Evolutionary conservation across 2,797 vertebrate species (phyloP), one percentile per base, ranked within the genome.

Genomic region (Amblyopsis hoosieri): DNA sequence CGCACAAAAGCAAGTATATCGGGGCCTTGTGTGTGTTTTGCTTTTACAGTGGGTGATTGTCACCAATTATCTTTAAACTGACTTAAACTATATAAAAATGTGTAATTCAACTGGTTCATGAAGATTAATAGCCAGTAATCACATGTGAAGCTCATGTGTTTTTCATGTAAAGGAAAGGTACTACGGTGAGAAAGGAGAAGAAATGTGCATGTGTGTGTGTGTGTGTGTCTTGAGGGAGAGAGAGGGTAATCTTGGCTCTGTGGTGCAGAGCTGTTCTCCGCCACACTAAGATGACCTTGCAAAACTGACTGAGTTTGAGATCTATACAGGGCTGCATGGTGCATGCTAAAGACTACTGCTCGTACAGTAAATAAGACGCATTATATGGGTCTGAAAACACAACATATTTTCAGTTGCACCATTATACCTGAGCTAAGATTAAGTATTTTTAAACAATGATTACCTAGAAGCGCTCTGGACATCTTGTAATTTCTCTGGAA

Each of bases 381-480:
- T 29, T 29, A 29, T 29, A 29, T 4, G 3, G 23, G 23, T 29
- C 23, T 29, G 23, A 29, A 29, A 42, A 42, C 37, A 42, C 33
- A 37, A 9, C 5, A 37, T 37, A 37, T 37, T 37, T 37, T 37
- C 33, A 37, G 33, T 37, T 37, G 33, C 33, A 37, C 33, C 23
- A 29, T 29, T 29, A 29, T 4, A 29, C 23, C 23, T 29, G 8
- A 37, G 8, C 33, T 37, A 37, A 37, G 7, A 6, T 37, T 9
- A 2, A 37, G 33, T 9, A 37, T 37, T 6, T 37, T 29, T 29
- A 29, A 54, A 3, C 52, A 31, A 12, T 47, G 57, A 45, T 93
- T 89, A 98, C 98, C 97, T 96, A 60, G 94, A 90, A 0, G 98
- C 95, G 63, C 94, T 95, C 71, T 97, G 95, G 71, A 99, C 94